Evolutionary conservation across 2,797 vertebrate genomes (phyloP), one percentile per base, ranked within the genome.

Genomic region (Tenualosa ilisha): DNA sequence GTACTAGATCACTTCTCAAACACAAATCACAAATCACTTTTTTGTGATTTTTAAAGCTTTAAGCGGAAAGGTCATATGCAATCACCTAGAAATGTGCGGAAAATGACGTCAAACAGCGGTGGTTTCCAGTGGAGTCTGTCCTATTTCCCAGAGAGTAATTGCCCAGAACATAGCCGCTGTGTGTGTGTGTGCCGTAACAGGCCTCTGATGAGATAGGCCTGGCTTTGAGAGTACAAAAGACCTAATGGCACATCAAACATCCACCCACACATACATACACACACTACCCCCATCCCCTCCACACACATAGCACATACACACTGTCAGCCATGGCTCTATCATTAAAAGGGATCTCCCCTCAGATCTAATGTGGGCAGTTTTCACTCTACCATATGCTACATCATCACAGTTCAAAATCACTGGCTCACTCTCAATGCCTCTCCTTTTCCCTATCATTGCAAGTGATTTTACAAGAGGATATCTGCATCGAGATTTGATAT

Each of bases 121-220:
- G 1, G 72, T 79, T 43, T 79, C 72, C 72, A 79, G 72, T 20
- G 37, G 15, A 22, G 72, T n/a, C 65, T 75, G 15, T 31, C 68
- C 37, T 75, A 20, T 43, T 43, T 46, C 37, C 15, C 72, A 43
- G 37, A 43, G 5, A 37, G 37, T 79, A 79, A 46, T 72, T 72
- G 68, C 6, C 54, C 20, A 17, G 31, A 37, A 37, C 68, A 72
- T 31, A 72, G 68, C 68, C 13, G 26, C 63, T 26, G 26, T 26
- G 24, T 72, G 31, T 37, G 50, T 51, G 63, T 68, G 26, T 51
- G 50, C 50, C 8, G 50, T 51, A 51, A 43, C 72, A 43, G 72
- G 15, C 17, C 72, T 79, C 72, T 79, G 72, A 79, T 79, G 72
- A 79, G 72, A 79, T 46, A 43, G 72, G 40, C 37, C 40, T 79